Conservation (phyloP, 2,888 invertebrate species). For the Noctuana brunneofusca region DNA sequence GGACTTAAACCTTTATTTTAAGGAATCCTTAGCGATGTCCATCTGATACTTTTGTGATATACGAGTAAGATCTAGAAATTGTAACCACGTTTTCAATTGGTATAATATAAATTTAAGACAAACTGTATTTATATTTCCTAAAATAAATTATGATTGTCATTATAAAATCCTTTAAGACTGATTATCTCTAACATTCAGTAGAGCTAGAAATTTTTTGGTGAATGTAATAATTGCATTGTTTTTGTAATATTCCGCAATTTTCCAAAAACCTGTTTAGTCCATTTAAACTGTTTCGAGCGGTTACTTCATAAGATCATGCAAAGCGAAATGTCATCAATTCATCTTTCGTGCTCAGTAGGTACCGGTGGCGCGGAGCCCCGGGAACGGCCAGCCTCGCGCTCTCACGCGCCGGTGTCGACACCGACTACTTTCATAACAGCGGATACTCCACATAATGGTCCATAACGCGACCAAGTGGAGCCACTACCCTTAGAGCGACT, state of each 20-base stretch:
- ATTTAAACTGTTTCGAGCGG: neutral
- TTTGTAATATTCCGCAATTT: too few relatives aligned
- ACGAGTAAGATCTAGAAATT: too few relatives aligned
- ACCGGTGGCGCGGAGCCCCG: neutral
- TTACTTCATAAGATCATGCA: neutral
- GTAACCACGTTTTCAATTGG: too few relatives aligned
- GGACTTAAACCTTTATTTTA: neutral
- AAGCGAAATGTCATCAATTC: neutral
- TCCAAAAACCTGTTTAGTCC: neutral
- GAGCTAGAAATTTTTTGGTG: neutral
- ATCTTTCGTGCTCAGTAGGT: neutral
- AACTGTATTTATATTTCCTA: too few relatives aligned
- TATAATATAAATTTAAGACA: too few relatives aligned
- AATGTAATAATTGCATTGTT: too few relatives aligned
- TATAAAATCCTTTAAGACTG: too few relatives aligned
- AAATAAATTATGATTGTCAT: too few relatives aligned
- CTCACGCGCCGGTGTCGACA: neutral
- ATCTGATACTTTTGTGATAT: too few relatives aligned
- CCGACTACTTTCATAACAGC: conserved; percentile 1
- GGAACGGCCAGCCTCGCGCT: neutral
- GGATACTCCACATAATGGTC: neutral
- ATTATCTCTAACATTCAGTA: too few relatives aligned
- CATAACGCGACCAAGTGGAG: neutral
- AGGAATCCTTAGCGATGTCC: neutral
- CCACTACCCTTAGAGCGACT: conserved; percentile 1